These are phyloP conservation scores for Tursiops truncatus DNA, from an alignment of 2,113 vertebrate species.

Conservation along the genomic window DNA sequence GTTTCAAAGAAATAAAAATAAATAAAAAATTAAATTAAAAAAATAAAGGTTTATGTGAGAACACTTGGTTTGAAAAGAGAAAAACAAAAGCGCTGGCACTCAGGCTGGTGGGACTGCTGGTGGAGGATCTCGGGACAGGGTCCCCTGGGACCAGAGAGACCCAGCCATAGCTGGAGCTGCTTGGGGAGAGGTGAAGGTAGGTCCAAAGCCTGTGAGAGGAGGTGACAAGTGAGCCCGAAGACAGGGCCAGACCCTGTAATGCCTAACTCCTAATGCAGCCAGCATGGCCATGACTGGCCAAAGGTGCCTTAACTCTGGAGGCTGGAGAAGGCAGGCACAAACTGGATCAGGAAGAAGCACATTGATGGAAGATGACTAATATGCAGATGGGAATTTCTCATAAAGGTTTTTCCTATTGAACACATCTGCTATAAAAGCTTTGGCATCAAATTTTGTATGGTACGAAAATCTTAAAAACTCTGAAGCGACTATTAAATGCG, in stretches of 20 bases:
- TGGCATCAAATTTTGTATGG: constrained; percentile 18
- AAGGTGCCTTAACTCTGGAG: not conserved
- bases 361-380: not conserved
- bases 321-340: not conserved
- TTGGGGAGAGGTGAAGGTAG: not conserved
- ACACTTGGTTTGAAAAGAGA: not conserved
- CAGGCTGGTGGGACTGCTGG: too few species aligned
- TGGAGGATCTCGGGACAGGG: not conserved
- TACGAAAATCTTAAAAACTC: not conserved
- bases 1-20: too few species aligned
- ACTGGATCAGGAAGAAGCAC: not conserved
- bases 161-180: not conserved
- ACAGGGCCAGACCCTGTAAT: not conserved
- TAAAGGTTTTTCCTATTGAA: constrained; percentile 13
- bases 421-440: not conserved
- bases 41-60: not conserved
- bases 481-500: not conserved
- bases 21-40: too few species aligned
- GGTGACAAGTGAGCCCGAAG: not conserved
- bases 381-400: not conserved
- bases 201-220: not conserved
- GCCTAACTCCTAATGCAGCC: not conserved
- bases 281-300: not conserved
- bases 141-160: not conserved
- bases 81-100: too few species aligned